Percentiles rank a stretch among this genome's conserved stretches.
phyloP scores from a whole-genome alignment of 1,140 invertebrate species.

The Anastrepha obliqua region DNA sequence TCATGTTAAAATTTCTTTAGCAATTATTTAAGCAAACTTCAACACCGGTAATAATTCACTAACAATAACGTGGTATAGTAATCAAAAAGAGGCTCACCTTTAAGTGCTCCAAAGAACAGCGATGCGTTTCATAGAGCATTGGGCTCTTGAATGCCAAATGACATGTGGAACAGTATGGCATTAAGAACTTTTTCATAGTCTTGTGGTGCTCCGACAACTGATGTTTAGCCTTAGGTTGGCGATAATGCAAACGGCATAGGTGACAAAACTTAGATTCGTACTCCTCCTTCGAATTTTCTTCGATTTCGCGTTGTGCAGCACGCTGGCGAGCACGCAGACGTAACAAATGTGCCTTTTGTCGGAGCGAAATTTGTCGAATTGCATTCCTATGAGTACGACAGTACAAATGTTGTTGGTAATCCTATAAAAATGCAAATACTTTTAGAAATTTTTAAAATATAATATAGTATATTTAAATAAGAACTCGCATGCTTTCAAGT shows the following conservation, averaged over 20 bases:
- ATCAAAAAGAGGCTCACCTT: conserved; percentile 76
- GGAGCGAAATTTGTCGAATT: conserved; percentile 82
- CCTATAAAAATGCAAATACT: conserved; percentile 70
- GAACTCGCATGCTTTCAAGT: too few species aligned
- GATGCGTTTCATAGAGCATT: conserved; percentile 87
- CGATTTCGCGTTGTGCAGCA: conserved; percentile 81
- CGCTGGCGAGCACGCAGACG: conserved; percentile 85
- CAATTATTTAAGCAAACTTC: too few species aligned
- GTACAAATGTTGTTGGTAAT: conserved; percentile 83
- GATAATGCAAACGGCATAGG: conserved; percentile 87
- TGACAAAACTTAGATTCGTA: conserved; percentile 82
- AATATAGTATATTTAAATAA: too few species aligned
- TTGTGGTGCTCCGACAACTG: conserved; percentile 84
- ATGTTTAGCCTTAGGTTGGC: conserved; percentile 84
- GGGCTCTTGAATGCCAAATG: conserved; percentile 84
- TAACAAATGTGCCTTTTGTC: conserved; percentile 82
- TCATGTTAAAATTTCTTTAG: too few species aligned
- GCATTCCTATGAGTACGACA: conserved; percentile 81
- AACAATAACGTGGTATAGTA: too few species aligned
- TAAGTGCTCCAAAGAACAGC: conserved; percentile 86
- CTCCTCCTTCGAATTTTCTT: conserved; percentile 81
- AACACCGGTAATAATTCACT: too few species aligned
- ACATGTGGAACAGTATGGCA: conserved; percentile 82
- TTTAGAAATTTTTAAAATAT: neutral
- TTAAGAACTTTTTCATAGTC: conserved; percentile 87